These are phyloP conservation scores for Encarsia formosa DNA, from an alignment of 2,888 invertebrate species.

Conservation along the genomic window DNA sequence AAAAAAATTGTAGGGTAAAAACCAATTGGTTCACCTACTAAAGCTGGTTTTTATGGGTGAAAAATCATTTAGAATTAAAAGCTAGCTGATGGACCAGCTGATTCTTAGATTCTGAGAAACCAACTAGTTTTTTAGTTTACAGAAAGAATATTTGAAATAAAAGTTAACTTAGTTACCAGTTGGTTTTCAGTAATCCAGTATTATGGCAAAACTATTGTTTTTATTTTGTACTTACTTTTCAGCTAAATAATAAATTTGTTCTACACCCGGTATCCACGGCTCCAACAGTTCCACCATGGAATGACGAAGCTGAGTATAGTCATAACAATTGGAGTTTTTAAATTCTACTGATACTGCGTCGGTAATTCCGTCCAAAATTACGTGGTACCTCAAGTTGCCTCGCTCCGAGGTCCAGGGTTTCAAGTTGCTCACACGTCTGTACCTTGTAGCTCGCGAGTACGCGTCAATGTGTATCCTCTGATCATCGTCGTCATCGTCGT, in stretches of 20 bases:
- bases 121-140: too few species aligned
- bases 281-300: conserved; percentile 40
- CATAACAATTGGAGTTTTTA: conserved; percentile 31
- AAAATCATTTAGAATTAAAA: too few species aligned
- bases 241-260: conserved; percentile 36
- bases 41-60: too few species aligned
- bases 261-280: conserved; percentile 34
- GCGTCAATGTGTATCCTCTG: conserved; percentile 29
- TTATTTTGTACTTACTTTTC: conserved; percentile 30
- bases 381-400: conserved; percentile 37
- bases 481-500: conserved; percentile 27
- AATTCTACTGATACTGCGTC: conserved; percentile 38
- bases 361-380: conserved; percentile 30
- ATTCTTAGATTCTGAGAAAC: too few species aligned
- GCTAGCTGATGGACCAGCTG: too few species aligned
- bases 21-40: too few species aligned
- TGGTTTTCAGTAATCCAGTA: too few species aligned
- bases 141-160: too few species aligned
- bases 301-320: conserved; percentile 28
- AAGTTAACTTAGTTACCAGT: too few species aligned
- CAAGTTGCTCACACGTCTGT: conserved; percentile 21
- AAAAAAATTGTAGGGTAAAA: too few species aligned
- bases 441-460: conserved; percentile 18
- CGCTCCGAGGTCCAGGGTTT: conserved; percentile 26
- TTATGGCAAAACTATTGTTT: conserved; percentile 7